Percentiles rank a stretch among this genome's conserved stretches.
Conservation (phyloP, 2,797 vertebrate genomes). For the Chelon labrosus region DNA sequence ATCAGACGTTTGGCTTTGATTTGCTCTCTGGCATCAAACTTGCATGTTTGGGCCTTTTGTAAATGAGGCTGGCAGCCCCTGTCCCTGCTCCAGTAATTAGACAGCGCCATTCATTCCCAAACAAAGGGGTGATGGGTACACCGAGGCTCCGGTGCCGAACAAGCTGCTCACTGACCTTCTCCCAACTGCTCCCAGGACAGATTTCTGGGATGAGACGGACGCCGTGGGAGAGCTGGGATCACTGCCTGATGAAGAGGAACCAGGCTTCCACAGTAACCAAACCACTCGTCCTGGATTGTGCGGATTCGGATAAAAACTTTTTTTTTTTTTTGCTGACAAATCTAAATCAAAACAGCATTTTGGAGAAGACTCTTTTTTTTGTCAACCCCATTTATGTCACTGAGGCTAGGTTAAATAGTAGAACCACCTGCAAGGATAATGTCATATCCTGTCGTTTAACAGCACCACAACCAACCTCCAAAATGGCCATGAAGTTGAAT, state of each 20-base stretch:
- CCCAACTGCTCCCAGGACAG: slow-evolving; percentile 58
- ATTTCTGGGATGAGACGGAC: slow-evolving; percentile 44
- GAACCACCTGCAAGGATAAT: background rate
- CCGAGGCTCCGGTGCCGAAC: slow-evolving; percentile 54
- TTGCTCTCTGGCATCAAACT: slow-evolving; percentile 56
- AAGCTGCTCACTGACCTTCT: slow-evolving; percentile 74
- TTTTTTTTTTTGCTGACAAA: background rate
- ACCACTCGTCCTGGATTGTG: slow-evolving; percentile 14
- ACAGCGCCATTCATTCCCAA: slow-evolving; percentile 72
- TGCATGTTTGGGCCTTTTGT: slow-evolving; percentile 61
- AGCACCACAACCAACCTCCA: background rate
- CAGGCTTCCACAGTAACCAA: slow-evolving; percentile 48
- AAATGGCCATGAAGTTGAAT: background rate
- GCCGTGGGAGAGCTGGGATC: slow-evolving; percentile 31
- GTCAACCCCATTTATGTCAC: background rate
- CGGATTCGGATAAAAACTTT: background rate
- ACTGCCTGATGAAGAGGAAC: slow-evolving; percentile 29
- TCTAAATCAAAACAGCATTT: background rate
- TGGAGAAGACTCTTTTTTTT: background rate
- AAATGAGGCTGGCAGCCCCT: slow-evolving; percentile 46
- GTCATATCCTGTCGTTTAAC: background rate
- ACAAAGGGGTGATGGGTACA: slow-evolving; percentile 71
- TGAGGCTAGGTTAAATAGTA: too few species aligned
- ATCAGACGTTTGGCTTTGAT: slow-evolving; percentile 60
- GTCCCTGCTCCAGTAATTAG: slow-evolving; percentile 73